Percentiles rank a stretch among this genome's conserved stretches.
Conservation (phyloP, 2,888 invertebrate genomes). For the Rhaphigaster nebulosa region DNA sequence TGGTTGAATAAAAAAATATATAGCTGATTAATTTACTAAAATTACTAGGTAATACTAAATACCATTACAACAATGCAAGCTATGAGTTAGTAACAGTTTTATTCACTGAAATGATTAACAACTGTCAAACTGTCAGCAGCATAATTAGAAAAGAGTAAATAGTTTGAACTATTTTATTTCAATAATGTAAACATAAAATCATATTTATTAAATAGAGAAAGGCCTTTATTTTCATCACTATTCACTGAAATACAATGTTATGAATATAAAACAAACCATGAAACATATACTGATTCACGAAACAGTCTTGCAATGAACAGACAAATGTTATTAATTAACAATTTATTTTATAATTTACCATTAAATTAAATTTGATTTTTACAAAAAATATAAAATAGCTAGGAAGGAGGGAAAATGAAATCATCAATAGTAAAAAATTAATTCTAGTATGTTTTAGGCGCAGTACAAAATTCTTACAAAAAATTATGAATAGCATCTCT, state of each 20-base stretch:
- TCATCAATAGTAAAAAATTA: not conserved
- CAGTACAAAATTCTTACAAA: not conserved
- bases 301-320: not conserved
- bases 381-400: not conserved
- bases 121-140: not conserved
- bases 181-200: not conserved
- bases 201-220: not conserved
- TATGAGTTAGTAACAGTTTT: not conserved
- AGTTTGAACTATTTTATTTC: not conserved
- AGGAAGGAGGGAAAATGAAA: not conserved
- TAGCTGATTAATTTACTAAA: not conserved
- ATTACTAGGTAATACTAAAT: not conserved
- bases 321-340: not conserved
- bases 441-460: not conserved
- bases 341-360: not conserved
- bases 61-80: not conserved
- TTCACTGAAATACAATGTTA: not conserved
- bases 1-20: not conserved
- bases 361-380: not conserved
- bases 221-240: not conserved
- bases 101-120: not conserved
- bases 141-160: not conserved
- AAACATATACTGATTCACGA: not conserved
- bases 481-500: not conserved
- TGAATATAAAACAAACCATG: not conserved